phyloP scores from a whole-genome alignment of 2,113 vertebrate genomes.

The Chinchilla lanigera region DNA sequence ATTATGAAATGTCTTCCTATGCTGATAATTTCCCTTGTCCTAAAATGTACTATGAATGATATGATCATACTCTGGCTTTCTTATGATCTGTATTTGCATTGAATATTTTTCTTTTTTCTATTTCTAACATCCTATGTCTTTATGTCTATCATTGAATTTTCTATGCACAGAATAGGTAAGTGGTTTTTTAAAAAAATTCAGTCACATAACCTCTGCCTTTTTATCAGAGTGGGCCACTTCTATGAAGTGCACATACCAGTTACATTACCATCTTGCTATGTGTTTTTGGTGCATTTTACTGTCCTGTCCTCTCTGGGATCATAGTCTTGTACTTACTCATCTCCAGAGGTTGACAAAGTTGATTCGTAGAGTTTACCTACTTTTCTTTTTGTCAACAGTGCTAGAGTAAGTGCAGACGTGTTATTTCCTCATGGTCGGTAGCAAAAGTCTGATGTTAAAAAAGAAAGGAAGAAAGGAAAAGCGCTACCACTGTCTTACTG shows the following conservation, averaged over 20 bases:
- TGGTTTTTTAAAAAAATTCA: background rate
- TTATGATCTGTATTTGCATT: background rate
- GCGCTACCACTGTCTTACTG: background rate
- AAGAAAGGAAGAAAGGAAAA: background rate
- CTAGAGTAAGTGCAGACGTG: background rate
- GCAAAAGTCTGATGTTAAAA: background rate
- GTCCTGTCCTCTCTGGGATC: background rate
- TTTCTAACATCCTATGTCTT: background rate
- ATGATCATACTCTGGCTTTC: background rate
- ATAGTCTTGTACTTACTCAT: background rate
- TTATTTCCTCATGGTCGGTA: background rate
- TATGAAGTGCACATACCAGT: background rate
- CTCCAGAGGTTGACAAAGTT: background rate
- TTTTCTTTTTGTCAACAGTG: background rate
- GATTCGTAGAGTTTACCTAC: background rate
- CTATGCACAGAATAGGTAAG: background rate
- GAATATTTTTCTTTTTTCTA: background rate
- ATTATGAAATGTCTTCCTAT: background rate
- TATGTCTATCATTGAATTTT: background rate
- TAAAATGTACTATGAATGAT: background rate
- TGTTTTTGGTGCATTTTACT: background rate
- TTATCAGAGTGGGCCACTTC: background rate
- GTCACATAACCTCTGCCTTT: background rate
- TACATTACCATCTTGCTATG: background rate
- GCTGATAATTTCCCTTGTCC: background rate